Evolutionary conservation across 2,888 invertebrate genomes (phyloP), one percentile per base, ranked within the genome.

Genomic region (Cryptus viduatorius): DNA sequence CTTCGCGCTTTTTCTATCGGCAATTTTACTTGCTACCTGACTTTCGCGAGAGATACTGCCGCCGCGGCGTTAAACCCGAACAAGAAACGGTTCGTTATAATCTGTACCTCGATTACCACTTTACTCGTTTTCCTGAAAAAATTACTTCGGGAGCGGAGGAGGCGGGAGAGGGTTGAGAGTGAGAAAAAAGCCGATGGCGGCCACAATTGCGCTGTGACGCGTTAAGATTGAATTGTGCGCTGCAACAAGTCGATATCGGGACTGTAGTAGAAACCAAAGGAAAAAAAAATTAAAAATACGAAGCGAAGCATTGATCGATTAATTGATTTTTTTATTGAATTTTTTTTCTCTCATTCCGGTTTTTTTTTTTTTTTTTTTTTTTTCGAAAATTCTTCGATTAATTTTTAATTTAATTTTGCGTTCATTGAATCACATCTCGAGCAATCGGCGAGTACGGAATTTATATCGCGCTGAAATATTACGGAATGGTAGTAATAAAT

Each of bases 201-300:
- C 37, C 46, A 42, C 50, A 42, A 72, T 59, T 73, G 67, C 65
- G 75, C 53, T 10, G 72, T 10, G 12, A 14, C 44, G 37, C 76
- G 59, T 64, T 53, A 1, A 67, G 78, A 84, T 84, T 81, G 77
- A 84, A 78, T 84, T 64, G 16, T 46, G 37, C 44, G 71, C 37
- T 37, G 37, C 69, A 48, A 72, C 31, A 80, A 77, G 59, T 77
- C 65, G 76, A 68, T 50, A 61, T 80, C 48, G 37, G 59, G 67
- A 50, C 67, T 77, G 31, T 48, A 16, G 37, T 8, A n/a, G n/a
- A n/a, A n/a, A 19, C 61, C 44, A 46, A 53, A 24, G 37, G 31
- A 56, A 69, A 76, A 16, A 65, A n/a, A 37, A 37, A 37, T 37
- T 4, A 8, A 69, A n/a, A 12, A 42, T 14, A 37, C 16, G 31